Percentiles rank a stretch among this genome's conserved stretches.
Evolutionary conservation across 2,888 invertebrate genomes (phyloP).

Genomic region (Notocelia uddmanniana): DNA sequence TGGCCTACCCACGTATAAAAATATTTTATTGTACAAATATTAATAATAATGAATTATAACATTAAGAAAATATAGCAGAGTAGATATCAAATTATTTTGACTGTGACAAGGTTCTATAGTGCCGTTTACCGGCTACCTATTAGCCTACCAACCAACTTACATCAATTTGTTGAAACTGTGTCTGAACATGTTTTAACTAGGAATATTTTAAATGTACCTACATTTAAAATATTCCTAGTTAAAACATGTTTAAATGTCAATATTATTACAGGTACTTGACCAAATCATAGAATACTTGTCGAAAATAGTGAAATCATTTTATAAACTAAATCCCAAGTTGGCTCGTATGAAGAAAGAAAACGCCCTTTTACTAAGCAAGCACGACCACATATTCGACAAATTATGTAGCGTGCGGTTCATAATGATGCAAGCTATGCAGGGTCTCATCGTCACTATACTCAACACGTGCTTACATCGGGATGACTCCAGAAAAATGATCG

Average conservation of each 20-base stretch:
- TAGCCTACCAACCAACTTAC: too few relatives aligned
- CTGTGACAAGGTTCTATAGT: not conserved
- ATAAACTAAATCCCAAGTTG: constrained; percentile 81
- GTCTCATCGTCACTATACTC: constrained; percentile 82
- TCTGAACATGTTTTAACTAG: too few relatives aligned
- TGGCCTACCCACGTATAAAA: too few relatives aligned
- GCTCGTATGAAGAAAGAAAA: constrained; percentile 77
- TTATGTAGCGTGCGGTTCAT: constrained; percentile 84
- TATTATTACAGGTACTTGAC: constrained; percentile 83
- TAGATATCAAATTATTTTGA: not conserved
- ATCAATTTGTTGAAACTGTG: not conserved
- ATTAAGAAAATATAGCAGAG: too few relatives aligned
- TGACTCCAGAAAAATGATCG: constrained; percentile 85
- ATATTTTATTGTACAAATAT: too few relatives aligned
- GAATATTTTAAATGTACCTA: too few relatives aligned
- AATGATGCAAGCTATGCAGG: constrained; percentile 83
- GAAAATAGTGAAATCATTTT: constrained; percentile 82
- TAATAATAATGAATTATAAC: too few relatives aligned
- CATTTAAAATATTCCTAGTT: too few relatives aligned
- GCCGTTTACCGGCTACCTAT: too few relatives aligned
- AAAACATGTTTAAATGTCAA: not conserved
- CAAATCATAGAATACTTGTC: constrained; percentile 84
- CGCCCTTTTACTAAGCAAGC: constrained; percentile 74
- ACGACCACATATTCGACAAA: constrained; percentile 81
- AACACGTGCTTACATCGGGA: constrained; percentile 84